Conservation (phyloP, 1,140 invertebrate species). For the Agrilus planipennis region DNA sequence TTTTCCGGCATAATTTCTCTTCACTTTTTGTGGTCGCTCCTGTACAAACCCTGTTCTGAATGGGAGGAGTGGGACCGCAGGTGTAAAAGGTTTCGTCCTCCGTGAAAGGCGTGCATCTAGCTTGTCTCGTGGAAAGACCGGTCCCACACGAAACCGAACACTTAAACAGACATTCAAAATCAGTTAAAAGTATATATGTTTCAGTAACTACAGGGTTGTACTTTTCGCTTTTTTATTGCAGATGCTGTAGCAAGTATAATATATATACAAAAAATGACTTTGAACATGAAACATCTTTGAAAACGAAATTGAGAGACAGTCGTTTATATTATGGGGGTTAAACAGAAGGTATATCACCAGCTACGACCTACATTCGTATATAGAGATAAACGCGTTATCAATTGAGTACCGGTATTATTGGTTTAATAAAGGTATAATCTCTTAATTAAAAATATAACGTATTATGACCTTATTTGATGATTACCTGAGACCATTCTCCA, state of each 20-base stretch:
- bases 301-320: too few species aligned
- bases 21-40: slow-evolving; percentile 14
- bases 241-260: too few species aligned
- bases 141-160: slow-evolving; percentile 66
- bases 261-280: too few species aligned
- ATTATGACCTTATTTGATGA: background rate
- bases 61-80: slow-evolving; percentile 34
- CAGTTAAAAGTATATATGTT: too few species aligned
- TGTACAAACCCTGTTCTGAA: slow-evolving; percentile 33
- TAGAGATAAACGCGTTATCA: background rate
- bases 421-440: background rate
- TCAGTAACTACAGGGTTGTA: too few species aligned
- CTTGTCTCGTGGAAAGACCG: slow-evolving; percentile 50
- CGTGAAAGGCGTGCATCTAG: slow-evolving; percentile 50
- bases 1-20: slow-evolving; percentile 18
- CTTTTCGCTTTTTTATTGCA: too few species aligned
- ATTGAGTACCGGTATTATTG: background rate
- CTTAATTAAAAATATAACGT: background rate
- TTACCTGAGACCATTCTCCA: slow-evolving; percentile 58
- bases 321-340: too few species aligned
- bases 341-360: too few species aligned
- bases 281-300: too few species aligned
- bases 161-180: too few species aligned
- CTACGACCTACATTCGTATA: slow-evolving; percentile 1
- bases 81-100: slow-evolving; percentile 37